Conservation (phyloP, 2,888 invertebrate species). For the Lysandra coridon region DNA sequence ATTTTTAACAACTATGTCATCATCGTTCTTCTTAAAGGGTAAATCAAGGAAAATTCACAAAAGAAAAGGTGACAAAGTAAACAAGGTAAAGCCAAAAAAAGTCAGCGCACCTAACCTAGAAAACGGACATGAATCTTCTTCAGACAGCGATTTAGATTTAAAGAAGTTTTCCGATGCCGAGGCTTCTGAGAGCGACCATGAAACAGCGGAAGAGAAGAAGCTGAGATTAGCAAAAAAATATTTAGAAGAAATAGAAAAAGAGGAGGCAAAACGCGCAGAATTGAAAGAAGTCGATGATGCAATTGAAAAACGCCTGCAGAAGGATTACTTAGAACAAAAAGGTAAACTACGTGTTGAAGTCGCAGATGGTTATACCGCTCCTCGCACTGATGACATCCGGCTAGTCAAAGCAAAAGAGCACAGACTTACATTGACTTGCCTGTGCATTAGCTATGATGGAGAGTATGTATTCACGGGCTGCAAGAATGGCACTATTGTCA, state of each 20-base stretch:
- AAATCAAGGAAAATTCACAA: slow-evolving; percentile 78
- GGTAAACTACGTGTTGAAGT: slow-evolving; percentile 88
- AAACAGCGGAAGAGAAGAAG: slow-evolving; percentile 95
- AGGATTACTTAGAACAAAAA: slow-evolving; percentile 92
- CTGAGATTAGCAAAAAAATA: slow-evolving; percentile 94
- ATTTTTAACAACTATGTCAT: slow-evolving; percentile 61
- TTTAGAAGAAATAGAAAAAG: slow-evolving; percentile 90
- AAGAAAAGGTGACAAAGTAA: slow-evolving; percentile 73
- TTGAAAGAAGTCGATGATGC: slow-evolving; percentile 83
- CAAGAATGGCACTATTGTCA: slow-evolving; percentile 92
- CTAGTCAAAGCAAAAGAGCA: slow-evolving; percentile 89
- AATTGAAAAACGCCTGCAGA: slow-evolving; percentile 87
- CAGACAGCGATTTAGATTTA: slow-evolving; percentile 83
- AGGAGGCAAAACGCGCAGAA: slow-evolving; percentile 86
- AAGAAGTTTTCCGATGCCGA: slow-evolving; percentile 74
- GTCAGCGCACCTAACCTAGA: slow-evolving; percentile 65
- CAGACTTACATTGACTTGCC: slow-evolving; percentile 87
- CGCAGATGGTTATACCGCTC: slow-evolving; percentile 80
- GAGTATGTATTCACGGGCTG: slow-evolving; percentile 89
- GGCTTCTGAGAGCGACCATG: slow-evolving; percentile 83
- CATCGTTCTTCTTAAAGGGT: slow-evolving; percentile 82
- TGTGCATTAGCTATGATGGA: slow-evolving; percentile 88
- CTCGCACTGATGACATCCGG: slow-evolving; percentile 61
- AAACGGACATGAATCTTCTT: slow-evolving; percentile 83
- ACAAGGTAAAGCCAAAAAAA: slow-evolving; percentile 64